A percentile compares a stretch with the other conserved stretches of the same genome.
Evolutionary conservation across 2,888 invertebrate species (phyloP).

Genomic region (Mythimna albipuncta): DNA sequence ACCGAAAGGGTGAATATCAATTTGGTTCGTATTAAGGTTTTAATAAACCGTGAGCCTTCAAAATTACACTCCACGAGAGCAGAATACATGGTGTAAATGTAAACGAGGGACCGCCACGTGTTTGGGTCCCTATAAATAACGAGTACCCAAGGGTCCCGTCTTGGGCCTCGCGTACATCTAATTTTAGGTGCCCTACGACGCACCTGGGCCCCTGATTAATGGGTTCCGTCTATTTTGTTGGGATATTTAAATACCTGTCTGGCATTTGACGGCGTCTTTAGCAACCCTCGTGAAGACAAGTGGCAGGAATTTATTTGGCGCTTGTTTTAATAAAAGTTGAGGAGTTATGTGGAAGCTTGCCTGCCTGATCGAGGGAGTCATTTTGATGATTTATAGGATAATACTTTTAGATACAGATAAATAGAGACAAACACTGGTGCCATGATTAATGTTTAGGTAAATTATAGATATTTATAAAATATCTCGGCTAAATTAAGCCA

Average conservation of each 20-base stretch:
- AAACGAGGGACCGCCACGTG: slow-evolving; percentile 59
- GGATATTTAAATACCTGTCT: slow-evolving; percentile 65
- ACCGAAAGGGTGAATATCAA: slow-evolving; percentile 64
- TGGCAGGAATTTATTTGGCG: slow-evolving; percentile 47
- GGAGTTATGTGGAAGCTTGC: slow-evolving; percentile 20
- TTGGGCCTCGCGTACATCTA: slow-evolving; percentile 68
- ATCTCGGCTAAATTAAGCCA: not conserved
- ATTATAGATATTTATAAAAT: not conserved
- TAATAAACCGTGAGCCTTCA: slow-evolving; percentile 70
- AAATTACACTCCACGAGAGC: slow-evolving; percentile 66
- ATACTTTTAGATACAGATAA: slow-evolving; percentile 23
- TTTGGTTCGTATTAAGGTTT: slow-evolving; percentile 71
- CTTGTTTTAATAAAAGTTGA: slow-evolving; percentile 51
- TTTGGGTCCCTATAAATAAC: slow-evolving; percentile 58
- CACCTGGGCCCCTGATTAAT: slow-evolving; percentile 75
- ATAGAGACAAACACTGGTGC: not conserved
- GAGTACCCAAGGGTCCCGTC: slow-evolving; percentile 65
- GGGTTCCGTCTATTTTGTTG: slow-evolving; percentile 65
- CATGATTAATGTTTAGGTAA: slow-evolving; percentile 5
- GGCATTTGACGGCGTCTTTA: slow-evolving; percentile 59
- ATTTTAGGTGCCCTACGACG: slow-evolving; percentile 71
- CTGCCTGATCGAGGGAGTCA: slow-evolving; percentile 15
- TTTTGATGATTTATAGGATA: slow-evolving; percentile 27
- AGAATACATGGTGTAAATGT: slow-evolving; percentile 62
- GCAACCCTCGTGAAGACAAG: slow-evolving; percentile 53